These are phyloP conservation scores for Drosophila formosana DNA, from an alignment of 2,888 invertebrate species.

Conservation along the genomic window DNA sequence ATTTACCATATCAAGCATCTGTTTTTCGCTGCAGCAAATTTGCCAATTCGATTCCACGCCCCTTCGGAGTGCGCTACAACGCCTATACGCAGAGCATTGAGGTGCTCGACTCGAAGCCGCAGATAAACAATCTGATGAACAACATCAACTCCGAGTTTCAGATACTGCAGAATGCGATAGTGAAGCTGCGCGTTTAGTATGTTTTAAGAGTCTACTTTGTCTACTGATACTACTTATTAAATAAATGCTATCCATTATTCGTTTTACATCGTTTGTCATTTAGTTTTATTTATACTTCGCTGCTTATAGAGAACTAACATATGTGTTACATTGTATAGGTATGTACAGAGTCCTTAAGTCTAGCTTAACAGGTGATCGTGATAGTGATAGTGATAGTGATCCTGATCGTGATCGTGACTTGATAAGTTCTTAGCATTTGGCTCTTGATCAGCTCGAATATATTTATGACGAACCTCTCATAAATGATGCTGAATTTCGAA, in stretches of 20 bases:
- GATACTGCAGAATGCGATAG: slow-evolving; percentile 91
- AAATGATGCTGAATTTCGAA: slow-evolving; percentile 9
- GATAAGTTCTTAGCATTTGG: slow-evolving; percentile 42
- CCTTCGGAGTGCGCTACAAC: slow-evolving; percentile 97
- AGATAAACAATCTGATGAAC: slow-evolving; percentile 93
- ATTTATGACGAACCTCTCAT: slow-evolving; percentile 8
- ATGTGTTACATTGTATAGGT: slow-evolving; percentile 55
- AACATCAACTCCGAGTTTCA: slow-evolving; percentile 93
- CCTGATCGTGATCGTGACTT: slow-evolving; percentile 34
- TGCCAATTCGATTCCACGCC: slow-evolving; percentile 95
- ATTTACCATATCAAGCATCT: neutral
- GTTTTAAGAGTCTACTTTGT: slow-evolving; percentile 9
- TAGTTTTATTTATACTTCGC: slow-evolving; percentile 9
- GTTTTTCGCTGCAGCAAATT: slow-evolving; percentile 89
- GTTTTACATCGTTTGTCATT: slow-evolving; percentile 1
- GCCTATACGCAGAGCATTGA: slow-evolving; percentile 98
- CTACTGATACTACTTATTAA: slow-evolving; percentile 11
- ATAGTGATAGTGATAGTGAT: slow-evolving; percentile 6
- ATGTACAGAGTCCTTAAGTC: slow-evolving; percentile 53
- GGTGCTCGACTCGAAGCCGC: slow-evolving; percentile 95
- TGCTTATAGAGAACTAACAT: slow-evolving; percentile 31
- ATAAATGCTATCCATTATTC: slow-evolving; percentile 15
- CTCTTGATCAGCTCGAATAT: slow-evolving; percentile 37
- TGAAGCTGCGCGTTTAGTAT: slow-evolving; percentile 87
- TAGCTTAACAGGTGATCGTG: slow-evolving; percentile 22